phyloP scores from a whole-genome alignment of 2,113 vertebrate species.

The Crotophaga sulcirostris region DNA sequence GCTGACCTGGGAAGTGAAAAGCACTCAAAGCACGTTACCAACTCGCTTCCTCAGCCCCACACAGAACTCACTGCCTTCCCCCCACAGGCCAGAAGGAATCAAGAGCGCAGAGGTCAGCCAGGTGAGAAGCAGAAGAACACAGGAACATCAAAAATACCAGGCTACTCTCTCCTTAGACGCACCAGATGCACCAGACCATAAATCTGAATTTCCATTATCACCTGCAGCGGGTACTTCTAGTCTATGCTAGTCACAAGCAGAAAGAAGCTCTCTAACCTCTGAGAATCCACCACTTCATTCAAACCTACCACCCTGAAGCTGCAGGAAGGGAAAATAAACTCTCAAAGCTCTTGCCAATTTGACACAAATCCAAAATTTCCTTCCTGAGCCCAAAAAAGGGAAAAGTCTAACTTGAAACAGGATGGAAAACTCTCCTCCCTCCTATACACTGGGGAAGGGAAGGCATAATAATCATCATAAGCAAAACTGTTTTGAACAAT shows the following conservation, averaged over 20 bases:
- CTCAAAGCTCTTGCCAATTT: neutral
- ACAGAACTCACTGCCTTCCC: neutral
- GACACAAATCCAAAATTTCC: neutral
- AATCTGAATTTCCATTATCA: neutral
- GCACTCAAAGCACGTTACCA: fast-evolving
- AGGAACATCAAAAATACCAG: neutral
- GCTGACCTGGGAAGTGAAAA: neutral
- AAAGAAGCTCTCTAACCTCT: neutral
- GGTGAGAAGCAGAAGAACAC: neutral
- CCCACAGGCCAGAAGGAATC: neutral
- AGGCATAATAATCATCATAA: neutral
- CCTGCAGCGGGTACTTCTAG: neutral
- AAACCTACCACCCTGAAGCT: neutral
- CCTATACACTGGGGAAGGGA: neutral
- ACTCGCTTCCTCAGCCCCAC: neutral
- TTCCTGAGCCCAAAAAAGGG: neutral
- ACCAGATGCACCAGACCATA: neutral
- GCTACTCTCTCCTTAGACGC: neutral
- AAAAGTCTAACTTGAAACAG: neutral
- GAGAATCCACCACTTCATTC: neutral
- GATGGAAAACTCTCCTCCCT: neutral
- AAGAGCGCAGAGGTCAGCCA: neutral
- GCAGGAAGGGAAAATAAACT: neutral
- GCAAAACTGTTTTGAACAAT: neutral
- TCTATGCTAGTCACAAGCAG: neutral